Base-by-base conservation (phyloP, 1,140 invertebrate genomes). In the Bombus pascuorum region DNA sequence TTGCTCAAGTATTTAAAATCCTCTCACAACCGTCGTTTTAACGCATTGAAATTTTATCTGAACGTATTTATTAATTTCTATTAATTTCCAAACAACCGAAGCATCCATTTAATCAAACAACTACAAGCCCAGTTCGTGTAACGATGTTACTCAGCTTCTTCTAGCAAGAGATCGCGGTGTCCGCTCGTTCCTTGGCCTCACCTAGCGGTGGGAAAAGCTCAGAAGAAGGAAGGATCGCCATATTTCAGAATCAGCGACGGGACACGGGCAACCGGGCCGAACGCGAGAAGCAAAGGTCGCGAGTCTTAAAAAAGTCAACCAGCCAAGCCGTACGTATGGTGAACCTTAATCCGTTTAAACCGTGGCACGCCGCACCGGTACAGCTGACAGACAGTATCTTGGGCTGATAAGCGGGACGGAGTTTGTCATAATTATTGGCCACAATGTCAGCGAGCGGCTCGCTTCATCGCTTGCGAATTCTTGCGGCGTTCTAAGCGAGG, bases 351-450 rank as follows among this genome's bases (percentile, higher is more conserved):
- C 83, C 83, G 76, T 79, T 85, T 85, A 85, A 80, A 80, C 83
- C 83, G 77, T 85, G 66, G 68, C 70, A 77, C 32, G 66, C 37
- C 10, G 83, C 39, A 53, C 37, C 25, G 34, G 62, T 47, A 32
- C 5, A 57, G 62, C 81, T 84, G 82, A 84, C 82, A 78, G 65
- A 78, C 82, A 79, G 82, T 84, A 84, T 79, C 76, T 84, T 68
- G 76, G 53, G 83, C 42, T 47, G 83, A 85, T 68, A 85, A 80
- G 39, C 83, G 83, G 53, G 77, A 85, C 83, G 83, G 83, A 80
- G 83, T 85, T 85, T 85, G 83, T 85, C 76, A 85, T 85, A 85
- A 85, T 85, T 85, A 85, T 85, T 80, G 83, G 76, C 76, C 53
- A 12, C 42, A 4, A 32, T 79, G 82, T 84, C 82, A 71, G 66